phyloP scores from a whole-genome alignment of 1,140 invertebrate species.

The Drosophila repleta region DNA sequence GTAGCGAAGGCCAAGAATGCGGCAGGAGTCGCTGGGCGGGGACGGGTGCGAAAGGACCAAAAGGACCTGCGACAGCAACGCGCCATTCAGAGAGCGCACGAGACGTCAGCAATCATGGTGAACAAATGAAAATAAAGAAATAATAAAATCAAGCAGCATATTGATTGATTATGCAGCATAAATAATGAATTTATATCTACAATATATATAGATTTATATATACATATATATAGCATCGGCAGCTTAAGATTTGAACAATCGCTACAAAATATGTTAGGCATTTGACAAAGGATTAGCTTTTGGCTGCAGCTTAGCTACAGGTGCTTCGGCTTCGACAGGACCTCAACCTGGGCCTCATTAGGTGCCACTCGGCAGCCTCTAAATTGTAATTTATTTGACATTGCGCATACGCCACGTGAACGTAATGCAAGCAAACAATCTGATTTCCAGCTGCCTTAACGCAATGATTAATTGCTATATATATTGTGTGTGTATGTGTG shows the following conservation, averaged over 20 bases:
- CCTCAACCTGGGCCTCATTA: conserved; percentile 5
- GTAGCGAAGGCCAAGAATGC: conserved; percentile 43
- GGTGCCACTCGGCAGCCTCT: conserved; percentile 12
- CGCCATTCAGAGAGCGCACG: conserved; percentile 31
- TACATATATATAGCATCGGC: not conserved
- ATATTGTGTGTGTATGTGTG: conserved; percentile 10
- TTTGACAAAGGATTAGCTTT: conserved; percentile 13
- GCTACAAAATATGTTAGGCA: conserved; percentile 4
- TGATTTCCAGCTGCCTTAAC: conserved; percentile 69
- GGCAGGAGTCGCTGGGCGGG: not conserved
- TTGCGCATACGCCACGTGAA: conserved; percentile 73
- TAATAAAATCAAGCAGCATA: conserved; percentile 81
- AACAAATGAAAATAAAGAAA: conserved; percentile 78
- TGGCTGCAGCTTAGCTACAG: not conserved
- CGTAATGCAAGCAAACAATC: conserved; percentile 56
- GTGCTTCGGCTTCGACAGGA: not conserved
- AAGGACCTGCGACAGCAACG: conserved; percentile 29
- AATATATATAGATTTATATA: not conserved
- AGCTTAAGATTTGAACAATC: not conserved
- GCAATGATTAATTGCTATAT: conserved; percentile 72
- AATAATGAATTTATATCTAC: conserved; percentile 62
- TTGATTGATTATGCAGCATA: conserved; percentile 79
- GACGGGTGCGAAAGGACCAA: not conserved
- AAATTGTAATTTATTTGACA: conserved; percentile 78
- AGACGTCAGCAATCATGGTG: conserved; percentile 75